phyloP scores from a whole-genome alignment of 2,888 invertebrate species.

The Euplagia quadripunctaria region DNA sequence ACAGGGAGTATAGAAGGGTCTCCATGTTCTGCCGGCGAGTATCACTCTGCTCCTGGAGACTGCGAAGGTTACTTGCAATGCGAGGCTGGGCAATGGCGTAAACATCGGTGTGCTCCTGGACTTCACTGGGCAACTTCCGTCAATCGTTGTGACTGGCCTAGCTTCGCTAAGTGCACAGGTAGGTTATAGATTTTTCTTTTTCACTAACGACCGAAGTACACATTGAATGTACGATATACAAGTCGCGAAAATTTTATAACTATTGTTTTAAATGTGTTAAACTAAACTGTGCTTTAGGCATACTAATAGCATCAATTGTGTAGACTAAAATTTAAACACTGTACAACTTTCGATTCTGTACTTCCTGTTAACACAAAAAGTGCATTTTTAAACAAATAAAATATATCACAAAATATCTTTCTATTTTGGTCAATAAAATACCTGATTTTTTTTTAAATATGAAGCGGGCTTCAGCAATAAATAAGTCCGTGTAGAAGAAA shows the following conservation, averaged over 20 bases:
- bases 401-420: too few species aligned
- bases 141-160: slow-evolving; percentile 94
- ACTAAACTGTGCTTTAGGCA: too few species aligned
- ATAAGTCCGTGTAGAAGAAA: too few species aligned
- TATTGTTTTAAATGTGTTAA: background rate
- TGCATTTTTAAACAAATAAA: too few species aligned
- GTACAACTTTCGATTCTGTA: background rate
- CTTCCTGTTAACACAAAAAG: background rate
- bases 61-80: slow-evolving; percentile 94
- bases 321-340: too few species aligned
- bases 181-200: slow-evolving; percentile 1
- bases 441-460: too few species aligned
- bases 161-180: slow-evolving; percentile 89
- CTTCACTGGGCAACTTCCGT: slow-evolving; percentile 92
- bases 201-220: background rate
- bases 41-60: slow-evolving; percentile 88
- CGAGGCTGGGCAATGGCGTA: slow-evolving; percentile 90
- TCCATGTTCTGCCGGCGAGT: slow-evolving; percentile 80
- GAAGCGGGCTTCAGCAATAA: too few species aligned
- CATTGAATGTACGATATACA: background rate
- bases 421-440: too few species aligned
- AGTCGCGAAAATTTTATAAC: background rate
- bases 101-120: slow-evolving; percentile 93
- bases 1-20: slow-evolving; percentile 83
- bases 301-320: too few species aligned